Conservation (phyloP, 2,797 vertebrate species). For the Spatula versicolor region DNA sequence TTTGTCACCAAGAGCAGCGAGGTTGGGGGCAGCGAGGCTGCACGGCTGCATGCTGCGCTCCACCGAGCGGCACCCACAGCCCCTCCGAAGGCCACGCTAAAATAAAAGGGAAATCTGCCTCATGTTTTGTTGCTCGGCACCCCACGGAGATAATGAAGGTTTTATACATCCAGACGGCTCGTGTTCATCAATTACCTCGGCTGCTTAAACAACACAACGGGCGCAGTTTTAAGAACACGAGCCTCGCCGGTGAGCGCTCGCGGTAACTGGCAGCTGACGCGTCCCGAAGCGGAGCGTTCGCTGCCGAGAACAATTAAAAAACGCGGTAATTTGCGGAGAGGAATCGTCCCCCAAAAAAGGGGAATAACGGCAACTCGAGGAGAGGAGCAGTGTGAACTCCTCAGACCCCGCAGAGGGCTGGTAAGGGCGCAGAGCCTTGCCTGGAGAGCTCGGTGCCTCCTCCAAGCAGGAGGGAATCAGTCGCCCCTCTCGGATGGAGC, state of each 20-base stretch:
- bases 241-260: background rate
- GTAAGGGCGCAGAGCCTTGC: background rate
- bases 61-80: background rate
- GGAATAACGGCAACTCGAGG: background rate
- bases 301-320: slow-evolving; percentile 52
- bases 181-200: background rate
- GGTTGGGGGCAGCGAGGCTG: background rate
- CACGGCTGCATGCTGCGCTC: background rate
- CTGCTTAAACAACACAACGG: background rate
- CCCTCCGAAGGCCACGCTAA: background rate
- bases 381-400: background rate
- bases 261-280: slow-evolving; percentile 10
- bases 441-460: background rate
- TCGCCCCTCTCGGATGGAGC: background rate
- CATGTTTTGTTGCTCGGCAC: background rate
- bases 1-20: background rate
- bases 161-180: slow-evolving; percentile 4
- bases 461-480: fast-evolving
- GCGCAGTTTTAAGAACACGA: background rate
- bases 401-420: fast-evolving
- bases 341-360: slow-evolving; percentile 1
- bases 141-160: background rate
- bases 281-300: background rate
- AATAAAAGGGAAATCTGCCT: background rate
- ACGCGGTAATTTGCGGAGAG: slow-evolving; percentile 30